A percentile compares a stretch with the other conserved stretches of the same genome.
phyloP scores from a whole-genome alignment of 2,113 vertebrate species.

The Pelvicachromis taeniatus region DNA sequence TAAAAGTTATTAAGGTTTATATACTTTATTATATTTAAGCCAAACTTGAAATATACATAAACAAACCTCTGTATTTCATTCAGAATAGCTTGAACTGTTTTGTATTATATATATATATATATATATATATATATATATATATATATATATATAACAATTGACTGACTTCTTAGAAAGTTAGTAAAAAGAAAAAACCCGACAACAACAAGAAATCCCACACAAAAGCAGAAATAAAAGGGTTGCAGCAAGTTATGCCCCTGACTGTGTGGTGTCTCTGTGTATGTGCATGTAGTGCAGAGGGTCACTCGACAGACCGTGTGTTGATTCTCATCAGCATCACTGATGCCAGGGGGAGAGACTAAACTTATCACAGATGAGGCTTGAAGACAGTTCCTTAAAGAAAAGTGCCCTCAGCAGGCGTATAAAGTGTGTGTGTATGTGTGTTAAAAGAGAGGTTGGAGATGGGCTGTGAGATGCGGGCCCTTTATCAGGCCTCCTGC shows the following conservation, averaged over 20 bases:
- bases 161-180: background rate
- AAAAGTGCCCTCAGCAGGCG: background rate
- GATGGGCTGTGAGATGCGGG: slow-evolving; percentile 5
- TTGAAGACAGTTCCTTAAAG: slow-evolving; percentile 16
- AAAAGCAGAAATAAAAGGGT: background rate
- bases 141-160: too few species aligned
- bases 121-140: too few species aligned
- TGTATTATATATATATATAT: too few species aligned
- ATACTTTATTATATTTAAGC: background rate
- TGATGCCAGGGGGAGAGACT: slow-evolving; percentile 2
- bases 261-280: background rate
- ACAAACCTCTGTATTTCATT: background rate
- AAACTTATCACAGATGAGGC: slow-evolving; percentile 23
- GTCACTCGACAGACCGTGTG: background rate
- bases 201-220: background rate
- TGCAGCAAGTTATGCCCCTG: background rate
- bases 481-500: slow-evolving; percentile 21
- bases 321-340: slow-evolving; percentile 11
- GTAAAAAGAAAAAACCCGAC: too few species aligned
- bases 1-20: background rate
- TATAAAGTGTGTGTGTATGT: background rate
- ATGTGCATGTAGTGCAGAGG: background rate
- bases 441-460: background rate
- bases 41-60: background rate
- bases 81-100: background rate